phyloP scores from a whole-genome alignment of 2,797 vertebrate species.

The Chrysocyon brachyurus region DNA sequence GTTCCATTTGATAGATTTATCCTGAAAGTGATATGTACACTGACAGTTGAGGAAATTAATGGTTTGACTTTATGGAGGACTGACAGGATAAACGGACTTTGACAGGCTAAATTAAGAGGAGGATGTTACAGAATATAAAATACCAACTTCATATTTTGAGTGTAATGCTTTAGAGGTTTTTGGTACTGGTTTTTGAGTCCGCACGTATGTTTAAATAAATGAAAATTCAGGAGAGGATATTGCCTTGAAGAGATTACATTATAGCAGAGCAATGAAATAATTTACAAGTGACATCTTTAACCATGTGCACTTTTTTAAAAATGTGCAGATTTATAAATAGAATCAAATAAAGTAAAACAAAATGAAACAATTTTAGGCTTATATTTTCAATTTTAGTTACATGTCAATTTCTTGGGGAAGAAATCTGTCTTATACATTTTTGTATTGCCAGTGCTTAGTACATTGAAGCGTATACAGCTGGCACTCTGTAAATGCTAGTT shows the following conservation, averaged over 20 bases:
- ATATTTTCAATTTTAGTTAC: not conserved
- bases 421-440: not conserved
- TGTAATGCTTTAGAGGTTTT: not conserved
- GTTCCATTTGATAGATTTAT: conserved; percentile 81
- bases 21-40: conserved; percentile 69
- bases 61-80: conserved; percentile 77
- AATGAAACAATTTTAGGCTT: not conserved
- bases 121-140: conserved; percentile 67
- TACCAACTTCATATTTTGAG: conserved; percentile 42
- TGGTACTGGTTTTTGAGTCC: not conserved
- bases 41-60: conserved; percentile 83
- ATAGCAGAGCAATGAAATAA: conserved; percentile 13
- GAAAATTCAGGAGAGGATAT: conserved; percentile 50
- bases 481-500: not conserved
- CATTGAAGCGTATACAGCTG: not conserved
- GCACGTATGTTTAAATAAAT: not conserved
- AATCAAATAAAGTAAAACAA: not conserved
- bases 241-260: conserved; percentile 20
- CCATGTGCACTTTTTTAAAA: not conserved
- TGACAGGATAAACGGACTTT: conserved; percentile 75
- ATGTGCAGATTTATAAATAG: conserved; percentile 40
- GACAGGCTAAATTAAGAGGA: conserved; percentile 77
- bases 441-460: not conserved
- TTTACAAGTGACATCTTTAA: conserved; percentile 47
- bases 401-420: not conserved